Percentiles rank a stretch among this genome's conserved stretches.
These are phyloP conservation scores for Melieria crassipennis DNA, from an alignment of 2,888 invertebrate species.

Conservation along the genomic window DNA sequence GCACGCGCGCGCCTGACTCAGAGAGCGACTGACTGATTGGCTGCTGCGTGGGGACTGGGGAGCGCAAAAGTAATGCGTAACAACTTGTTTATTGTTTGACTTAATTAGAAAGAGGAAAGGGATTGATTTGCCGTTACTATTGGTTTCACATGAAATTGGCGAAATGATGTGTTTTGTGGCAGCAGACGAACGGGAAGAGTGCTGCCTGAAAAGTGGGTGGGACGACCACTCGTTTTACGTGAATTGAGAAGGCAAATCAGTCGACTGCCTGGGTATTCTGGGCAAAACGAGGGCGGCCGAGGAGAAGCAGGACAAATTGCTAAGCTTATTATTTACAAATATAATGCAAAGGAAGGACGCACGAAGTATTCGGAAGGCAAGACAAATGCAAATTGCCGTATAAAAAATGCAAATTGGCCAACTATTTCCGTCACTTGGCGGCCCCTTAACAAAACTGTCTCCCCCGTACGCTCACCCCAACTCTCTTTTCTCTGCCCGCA, in stretches of 20 bases:
- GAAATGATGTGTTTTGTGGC: background rate
- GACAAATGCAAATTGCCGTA: slow-evolving; percentile 16
- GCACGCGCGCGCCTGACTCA: background rate
- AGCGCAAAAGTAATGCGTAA: background rate
- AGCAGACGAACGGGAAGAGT: background rate
- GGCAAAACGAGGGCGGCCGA: too few relatives aligned
- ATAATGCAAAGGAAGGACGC: too few relatives aligned
- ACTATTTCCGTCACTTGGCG: background rate
- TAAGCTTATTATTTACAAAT: too few relatives aligned
- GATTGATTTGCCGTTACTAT: background rate
- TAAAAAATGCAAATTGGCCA: background rate
- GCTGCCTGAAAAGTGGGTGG: background rate
- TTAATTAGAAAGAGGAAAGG: slow-evolving; percentile 11
- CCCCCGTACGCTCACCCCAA: background rate
- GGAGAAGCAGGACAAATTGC: too few relatives aligned
- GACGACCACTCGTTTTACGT: too few relatives aligned
- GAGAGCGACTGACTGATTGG: background rate
- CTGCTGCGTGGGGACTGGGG: background rate
- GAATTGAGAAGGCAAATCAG: too few relatives aligned
- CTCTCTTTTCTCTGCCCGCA: background rate
- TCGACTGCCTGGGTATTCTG: too few relatives aligned
- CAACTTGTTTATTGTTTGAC: slow-evolving; percentile 23
- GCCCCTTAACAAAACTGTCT: too few relatives aligned
- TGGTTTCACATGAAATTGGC: background rate
- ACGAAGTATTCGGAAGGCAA: background rate